Conservation (phyloP, 30 jellyfish, hydroid and myxozoan species). For the Aurelia aurita region DNA sequence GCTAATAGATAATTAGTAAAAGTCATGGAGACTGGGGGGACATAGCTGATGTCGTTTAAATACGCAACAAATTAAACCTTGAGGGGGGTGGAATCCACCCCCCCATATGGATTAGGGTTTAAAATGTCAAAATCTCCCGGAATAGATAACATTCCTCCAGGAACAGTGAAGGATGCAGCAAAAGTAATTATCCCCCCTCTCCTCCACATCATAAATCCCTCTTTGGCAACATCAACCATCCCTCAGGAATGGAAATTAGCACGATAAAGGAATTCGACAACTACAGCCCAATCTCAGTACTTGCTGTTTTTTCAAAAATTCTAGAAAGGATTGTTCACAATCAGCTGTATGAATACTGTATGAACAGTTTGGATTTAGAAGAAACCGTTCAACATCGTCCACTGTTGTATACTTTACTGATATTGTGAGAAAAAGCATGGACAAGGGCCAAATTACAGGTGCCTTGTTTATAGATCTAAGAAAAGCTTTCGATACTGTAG, state of each 20-base stretch:
- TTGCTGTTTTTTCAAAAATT: conserved; percentile 43
- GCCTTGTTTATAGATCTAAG: too few species aligned
- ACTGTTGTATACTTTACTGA: conserved; percentile 19
- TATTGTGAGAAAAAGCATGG: too few species aligned
- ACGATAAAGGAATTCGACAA: neutral
- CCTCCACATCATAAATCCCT: conserved; percentile 18
- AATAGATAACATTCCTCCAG: too few species aligned
- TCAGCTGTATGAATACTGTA: conserved; percentile 25
- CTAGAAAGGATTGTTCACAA: conserved; percentile 30
- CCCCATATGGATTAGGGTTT: too few species aligned
- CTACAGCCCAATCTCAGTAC: conserved; percentile 46
- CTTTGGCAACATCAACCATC: conserved; percentile 29
- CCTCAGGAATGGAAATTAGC: conserved; percentile 43
- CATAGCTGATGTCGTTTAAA: too few species aligned
- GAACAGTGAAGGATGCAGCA: conserved; percentile 48
- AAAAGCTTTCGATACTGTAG: too few species aligned
- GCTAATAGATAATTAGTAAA: too few species aligned
- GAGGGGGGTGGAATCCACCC: too few species aligned
- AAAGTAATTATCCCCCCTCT: conserved; percentile 44
- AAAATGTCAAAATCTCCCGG: too few species aligned
- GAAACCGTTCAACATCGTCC: conserved; percentile 7
- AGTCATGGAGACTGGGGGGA: too few species aligned
- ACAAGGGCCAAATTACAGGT: too few species aligned
- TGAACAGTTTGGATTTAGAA: conserved; percentile 56
- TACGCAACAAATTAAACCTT: too few species aligned